Percentiles rank a stretch among this genome's conserved stretches.
Conservation (phyloP, 1,140 invertebrate genomes). For the Cydia fagiglandana region DNA sequence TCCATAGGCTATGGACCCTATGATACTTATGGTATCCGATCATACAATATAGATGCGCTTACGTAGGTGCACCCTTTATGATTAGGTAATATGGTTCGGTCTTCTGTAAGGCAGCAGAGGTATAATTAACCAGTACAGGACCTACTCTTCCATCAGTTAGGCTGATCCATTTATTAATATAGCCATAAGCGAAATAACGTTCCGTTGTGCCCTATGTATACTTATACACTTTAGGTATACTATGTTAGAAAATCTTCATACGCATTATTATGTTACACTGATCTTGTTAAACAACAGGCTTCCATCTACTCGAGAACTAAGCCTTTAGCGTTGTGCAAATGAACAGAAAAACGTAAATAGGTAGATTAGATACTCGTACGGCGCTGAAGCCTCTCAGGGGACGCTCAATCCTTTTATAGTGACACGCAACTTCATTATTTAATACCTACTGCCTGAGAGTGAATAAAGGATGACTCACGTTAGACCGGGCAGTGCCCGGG, state of each 20-base stretch:
- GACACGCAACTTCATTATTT: slow-evolving; percentile 15
- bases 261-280: slow-evolving; percentile 6
- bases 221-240: too few species aligned
- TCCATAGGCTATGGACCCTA: too few species aligned
- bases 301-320: slow-evolving; percentile 13
- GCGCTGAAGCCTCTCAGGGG: slow-evolving; percentile 41
- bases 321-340: slow-evolving; percentile 21
- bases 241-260: not conserved
- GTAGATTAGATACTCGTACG: slow-evolving; percentile 22
- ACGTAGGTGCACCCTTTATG: too few species aligned
- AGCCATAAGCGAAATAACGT: too few species aligned
- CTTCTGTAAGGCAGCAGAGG: too few species aligned
- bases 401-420: slow-evolving; percentile 49
- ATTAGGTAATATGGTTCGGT: too few species aligned
- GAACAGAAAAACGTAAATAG: slow-evolving; percentile 17
- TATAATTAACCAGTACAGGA: too few species aligned
- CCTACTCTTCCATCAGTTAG: too few species aligned
- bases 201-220: too few species aligned
- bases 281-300: slow-evolving; percentile 18
- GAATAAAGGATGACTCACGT: too few species aligned
- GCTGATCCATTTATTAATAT: too few species aligned
- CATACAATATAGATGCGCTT: not conserved
- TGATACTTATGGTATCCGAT: not conserved
- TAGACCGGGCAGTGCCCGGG: too few species aligned
- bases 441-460: not conserved